These are phyloP conservation scores for Harpegnathos saltator DNA, from an alignment of 1,140 invertebrate species.

Conservation along the genomic window DNA sequence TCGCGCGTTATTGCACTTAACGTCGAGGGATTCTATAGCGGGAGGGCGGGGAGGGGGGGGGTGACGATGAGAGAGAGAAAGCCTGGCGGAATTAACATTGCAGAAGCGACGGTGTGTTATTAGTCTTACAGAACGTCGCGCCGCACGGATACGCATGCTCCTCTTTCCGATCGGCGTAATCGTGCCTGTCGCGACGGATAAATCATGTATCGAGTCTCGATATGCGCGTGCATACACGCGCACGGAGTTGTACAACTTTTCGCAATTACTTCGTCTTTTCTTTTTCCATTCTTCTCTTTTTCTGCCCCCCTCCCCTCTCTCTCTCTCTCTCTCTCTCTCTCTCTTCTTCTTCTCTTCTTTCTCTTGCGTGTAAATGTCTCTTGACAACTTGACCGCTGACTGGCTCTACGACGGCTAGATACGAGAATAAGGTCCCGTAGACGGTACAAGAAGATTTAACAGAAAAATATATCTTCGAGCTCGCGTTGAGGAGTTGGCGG, in stretches of 20 bases:
- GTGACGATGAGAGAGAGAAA: conserved; percentile 36
- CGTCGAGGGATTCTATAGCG: conserved; percentile 18
- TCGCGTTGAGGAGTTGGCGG: conserved; percentile 13
- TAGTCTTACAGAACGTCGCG: conserved; percentile 47
- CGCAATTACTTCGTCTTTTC: background rate
- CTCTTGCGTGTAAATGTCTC: too few species aligned
- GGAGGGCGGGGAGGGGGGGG: background rate
- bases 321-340: too few species aligned
- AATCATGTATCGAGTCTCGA: conserved; percentile 11
- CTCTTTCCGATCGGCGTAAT: conserved; percentile 7
- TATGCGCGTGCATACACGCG: background rate
- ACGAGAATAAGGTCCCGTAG: conserved; percentile 35
- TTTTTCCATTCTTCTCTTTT: background rate
- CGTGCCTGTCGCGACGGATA: background rate
- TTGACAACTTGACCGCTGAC: too few species aligned
- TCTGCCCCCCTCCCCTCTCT: too few species aligned
- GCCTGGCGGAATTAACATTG: background rate
- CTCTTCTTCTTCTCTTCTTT: too few species aligned
- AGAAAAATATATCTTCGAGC: conserved; percentile 46
- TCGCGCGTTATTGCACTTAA: conserved; percentile 53
- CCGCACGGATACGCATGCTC: background rate
- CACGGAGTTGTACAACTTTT: background rate
- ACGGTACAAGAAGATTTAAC: conserved; percentile 41
- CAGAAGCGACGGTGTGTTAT: conserved; percentile 21
- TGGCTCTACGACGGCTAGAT: background rate